These are phyloP conservation scores for Lissonota sp. DNA, from an alignment of 2,888 invertebrate species.

Conservation along the genomic window DNA sequence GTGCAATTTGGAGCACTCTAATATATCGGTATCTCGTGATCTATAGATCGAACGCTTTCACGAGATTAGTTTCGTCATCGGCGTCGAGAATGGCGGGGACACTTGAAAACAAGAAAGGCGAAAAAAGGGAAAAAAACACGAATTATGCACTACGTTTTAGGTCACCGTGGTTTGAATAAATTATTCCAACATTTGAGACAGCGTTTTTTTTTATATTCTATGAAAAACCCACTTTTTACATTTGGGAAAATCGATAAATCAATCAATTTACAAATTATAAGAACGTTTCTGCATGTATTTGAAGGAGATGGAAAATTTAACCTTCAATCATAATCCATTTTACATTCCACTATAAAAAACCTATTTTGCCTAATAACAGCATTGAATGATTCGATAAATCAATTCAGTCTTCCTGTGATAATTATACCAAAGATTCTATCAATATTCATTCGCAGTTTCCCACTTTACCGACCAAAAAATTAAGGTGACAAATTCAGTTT, in stretches of 20 bases:
- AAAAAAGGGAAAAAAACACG: conserved; percentile 1
- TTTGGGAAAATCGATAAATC: not conserved
- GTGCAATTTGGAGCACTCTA: too few species aligned
- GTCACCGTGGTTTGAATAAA: conserved; percentile 6
- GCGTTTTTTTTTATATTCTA: not conserved
- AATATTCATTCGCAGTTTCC: too few species aligned
- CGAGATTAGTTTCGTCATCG: conserved; percentile 56
- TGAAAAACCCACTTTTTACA: not conserved
- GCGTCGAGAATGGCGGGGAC: not conserved
- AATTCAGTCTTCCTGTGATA: too few species aligned
- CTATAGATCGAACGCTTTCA: conserved; percentile 52
- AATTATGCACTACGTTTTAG: conserved; percentile 19
- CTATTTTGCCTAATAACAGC: not conserved
- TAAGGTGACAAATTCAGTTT: too few species aligned
- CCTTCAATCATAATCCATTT: not conserved
- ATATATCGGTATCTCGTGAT: conserved; percentile 11
- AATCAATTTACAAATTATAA: not conserved
- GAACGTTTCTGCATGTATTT: not conserved
- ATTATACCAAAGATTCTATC: too few species aligned
- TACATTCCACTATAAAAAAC: not conserved
- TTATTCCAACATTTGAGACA: conserved; percentile 20
- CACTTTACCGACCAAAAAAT: too few species aligned
- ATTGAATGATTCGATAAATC: too few species aligned
- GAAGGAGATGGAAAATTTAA: not conserved
- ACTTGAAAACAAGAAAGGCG: not conserved